Conservation (phyloP, 2,113 vertebrate genomes). For the Microtus oregoni region DNA sequence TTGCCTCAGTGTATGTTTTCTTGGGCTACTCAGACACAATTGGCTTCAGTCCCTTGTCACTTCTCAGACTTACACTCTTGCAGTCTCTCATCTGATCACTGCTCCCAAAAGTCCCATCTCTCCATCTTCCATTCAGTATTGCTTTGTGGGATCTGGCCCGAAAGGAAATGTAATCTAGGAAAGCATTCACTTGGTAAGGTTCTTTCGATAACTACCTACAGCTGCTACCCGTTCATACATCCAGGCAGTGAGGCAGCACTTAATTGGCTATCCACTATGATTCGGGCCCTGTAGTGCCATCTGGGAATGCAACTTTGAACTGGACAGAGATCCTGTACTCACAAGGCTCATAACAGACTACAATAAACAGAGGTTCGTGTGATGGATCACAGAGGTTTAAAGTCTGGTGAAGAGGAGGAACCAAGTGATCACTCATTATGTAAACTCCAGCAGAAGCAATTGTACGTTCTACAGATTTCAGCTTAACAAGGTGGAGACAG, state of each 20-base stretch:
- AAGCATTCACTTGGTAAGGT: not conserved
- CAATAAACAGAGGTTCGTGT: not conserved
- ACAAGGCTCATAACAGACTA: not conserved
- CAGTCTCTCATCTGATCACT: not conserved
- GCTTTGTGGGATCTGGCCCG: not conserved
- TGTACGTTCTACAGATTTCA: not conserved
- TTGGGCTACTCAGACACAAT: not conserved
- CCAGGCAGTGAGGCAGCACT: not conserved
- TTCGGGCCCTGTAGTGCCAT: not conserved
- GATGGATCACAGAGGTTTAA: not conserved
- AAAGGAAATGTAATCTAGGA: not conserved
- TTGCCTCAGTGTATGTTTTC: not conserved
- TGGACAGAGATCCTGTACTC: not conserved
- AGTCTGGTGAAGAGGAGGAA: not conserved
- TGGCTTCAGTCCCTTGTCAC: not conserved
- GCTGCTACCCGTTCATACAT: not conserved
- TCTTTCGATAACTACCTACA: not conserved
- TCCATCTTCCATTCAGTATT: not conserved
- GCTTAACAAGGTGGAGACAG: not conserved
- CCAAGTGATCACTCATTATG: too few species aligned
- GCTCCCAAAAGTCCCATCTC: not conserved
- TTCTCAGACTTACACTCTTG: not conserved
- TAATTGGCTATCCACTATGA: not conserved
- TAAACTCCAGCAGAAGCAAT: not conserved
- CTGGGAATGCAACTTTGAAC: not conserved